phyloP scores from a whole-genome alignment of 2,797 vertebrate genomes.

The Varecia variegata region DNA sequence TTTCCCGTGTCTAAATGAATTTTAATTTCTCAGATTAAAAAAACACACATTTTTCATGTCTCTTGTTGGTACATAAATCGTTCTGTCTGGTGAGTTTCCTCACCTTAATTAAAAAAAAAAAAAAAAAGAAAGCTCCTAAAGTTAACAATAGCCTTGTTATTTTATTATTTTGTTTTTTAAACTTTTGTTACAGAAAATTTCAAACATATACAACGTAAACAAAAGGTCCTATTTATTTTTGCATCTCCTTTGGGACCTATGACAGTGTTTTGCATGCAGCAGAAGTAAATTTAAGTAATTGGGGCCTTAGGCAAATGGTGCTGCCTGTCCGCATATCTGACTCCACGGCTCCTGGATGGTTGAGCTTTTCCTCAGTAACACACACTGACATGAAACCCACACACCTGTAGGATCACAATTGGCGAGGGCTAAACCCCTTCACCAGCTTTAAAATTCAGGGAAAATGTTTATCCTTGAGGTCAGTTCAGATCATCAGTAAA shows the following conservation, averaged over 20 bases:
- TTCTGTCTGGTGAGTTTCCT: background rate
- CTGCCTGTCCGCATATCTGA: background rate
- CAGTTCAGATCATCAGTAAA: background rate
- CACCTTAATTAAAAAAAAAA: background rate
- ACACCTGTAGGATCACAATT: slow-evolving; percentile 9
- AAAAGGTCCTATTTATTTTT: slow-evolving; percentile 67
- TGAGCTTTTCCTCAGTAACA: background rate
- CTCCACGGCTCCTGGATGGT: background rate
- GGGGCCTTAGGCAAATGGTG: slow-evolving; percentile 59
- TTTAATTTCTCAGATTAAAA: background rate
- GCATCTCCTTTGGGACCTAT: slow-evolving; percentile 25
- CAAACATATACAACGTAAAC: slow-evolving; percentile 43
- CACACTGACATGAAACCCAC: background rate
- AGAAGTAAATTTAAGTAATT: slow-evolving; percentile 68
- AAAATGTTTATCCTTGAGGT: background rate
- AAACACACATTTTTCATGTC: background rate
- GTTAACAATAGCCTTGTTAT: background rate
- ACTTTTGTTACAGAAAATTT: background rate
- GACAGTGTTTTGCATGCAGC: slow-evolving; percentile 49
- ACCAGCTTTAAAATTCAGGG: background rate
- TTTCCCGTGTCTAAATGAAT: background rate
- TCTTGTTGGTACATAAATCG: background rate
- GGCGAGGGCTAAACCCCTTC: accelerated
- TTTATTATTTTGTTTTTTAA: background rate
- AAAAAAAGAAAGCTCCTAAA: background rate